Conservation (phyloP, 2,797 vertebrate species). For the Hyperoplus immaculatus region DNA sequence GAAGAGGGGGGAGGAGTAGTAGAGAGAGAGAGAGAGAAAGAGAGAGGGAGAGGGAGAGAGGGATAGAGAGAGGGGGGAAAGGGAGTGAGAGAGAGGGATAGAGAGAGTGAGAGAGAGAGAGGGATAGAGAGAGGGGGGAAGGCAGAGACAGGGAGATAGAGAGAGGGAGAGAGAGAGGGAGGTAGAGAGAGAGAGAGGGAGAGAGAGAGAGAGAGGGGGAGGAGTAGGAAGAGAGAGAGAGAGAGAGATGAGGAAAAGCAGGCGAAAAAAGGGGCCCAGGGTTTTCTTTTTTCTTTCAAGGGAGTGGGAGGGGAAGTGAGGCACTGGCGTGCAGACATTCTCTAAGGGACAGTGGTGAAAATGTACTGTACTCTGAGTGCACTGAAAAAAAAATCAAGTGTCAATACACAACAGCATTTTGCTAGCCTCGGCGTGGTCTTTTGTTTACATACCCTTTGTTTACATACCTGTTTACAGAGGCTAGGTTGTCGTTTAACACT, state of each 20-base stretch:
- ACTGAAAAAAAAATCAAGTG: too few relatives aligned
- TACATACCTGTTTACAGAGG: too few relatives aligned
- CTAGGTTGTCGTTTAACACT: too few relatives aligned
- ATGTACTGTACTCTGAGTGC: too few relatives aligned
- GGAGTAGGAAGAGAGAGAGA: neutral
- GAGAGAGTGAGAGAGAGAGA: neutral
- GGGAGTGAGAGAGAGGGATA: conserved; percentile 45
- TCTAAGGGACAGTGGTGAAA: too few relatives aligned
- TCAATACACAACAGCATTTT: too few relatives aligned
- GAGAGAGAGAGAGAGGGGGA: conserved; percentile 4
- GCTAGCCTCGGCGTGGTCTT: too few relatives aligned
- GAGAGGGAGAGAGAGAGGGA: too few relatives aligned
- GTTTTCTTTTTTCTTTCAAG: conserved; percentile 20
- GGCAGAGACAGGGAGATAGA: neutral
- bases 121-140: conserved; percentile 7
- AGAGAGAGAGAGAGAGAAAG: neutral
- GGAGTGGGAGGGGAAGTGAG: conserved; percentile 39
- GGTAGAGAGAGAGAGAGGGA: conserved; percentile 1
- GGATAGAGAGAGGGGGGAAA: conserved; percentile 39
- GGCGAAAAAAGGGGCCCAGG: conserved; percentile 50
- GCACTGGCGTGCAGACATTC: too few relatives aligned
- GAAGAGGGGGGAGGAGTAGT: conserved; percentile 6
- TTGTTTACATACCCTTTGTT: too few relatives aligned
- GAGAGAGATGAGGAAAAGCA: conserved; percentile 38
- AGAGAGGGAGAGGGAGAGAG: neutral